Evolutionary conservation across 1,140 invertebrate genomes (phyloP), one percentile per base, ranked within the genome.

Genomic region (Cydia fagiglandana): DNA sequence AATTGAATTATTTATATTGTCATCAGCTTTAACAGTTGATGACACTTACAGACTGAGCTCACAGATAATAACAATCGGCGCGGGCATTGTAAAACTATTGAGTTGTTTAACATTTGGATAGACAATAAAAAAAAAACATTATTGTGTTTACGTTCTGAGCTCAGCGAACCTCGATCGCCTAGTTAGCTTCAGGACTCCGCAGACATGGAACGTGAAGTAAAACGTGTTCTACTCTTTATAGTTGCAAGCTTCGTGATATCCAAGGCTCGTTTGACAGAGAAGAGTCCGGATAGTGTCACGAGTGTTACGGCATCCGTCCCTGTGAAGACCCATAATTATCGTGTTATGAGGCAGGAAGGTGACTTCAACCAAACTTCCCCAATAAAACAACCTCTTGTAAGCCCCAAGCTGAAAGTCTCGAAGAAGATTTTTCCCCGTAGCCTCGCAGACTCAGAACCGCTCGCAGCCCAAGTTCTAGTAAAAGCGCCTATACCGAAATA

Each of bases 401-500:
- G n/a, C 5, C 17, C 17, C 13, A 17, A 53, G 15, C 2, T n/a
- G n/a, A 4, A 6, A 53, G 2, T 47, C 45, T 4, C 3, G 45
- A 53, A 17, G 50, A 53, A n/a, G 15, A 53, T 53, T 13, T 17
- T n/a, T n/a, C n/a, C 50, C n/a, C 50, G 50, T 7, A 9, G 9
- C 13, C 1, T 15, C 47, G 2, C 50, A n/a, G 9, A 24, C 56
- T 24, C 17, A 20, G 15, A 56, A 56, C 0, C 15, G 5, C 15
- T 20, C 53, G 0, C 77, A 38, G 12, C 64, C 34, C 77, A 30
- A 61, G 64, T 76, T 4, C 78, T 88, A 28, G 81, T 88, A 12
- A 89, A 89, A 41, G 90, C 88, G 80, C 89, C 89, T 0, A 89
- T 90, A 73, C 86, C 87, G 7, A 90, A 85, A 78, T 91, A 84